A percentile compares a stretch with the other conserved stretches of the same genome.
Conservation (phyloP, 2,888 invertebrate genomes). For the Yponomeuta cagnagella region DNA sequence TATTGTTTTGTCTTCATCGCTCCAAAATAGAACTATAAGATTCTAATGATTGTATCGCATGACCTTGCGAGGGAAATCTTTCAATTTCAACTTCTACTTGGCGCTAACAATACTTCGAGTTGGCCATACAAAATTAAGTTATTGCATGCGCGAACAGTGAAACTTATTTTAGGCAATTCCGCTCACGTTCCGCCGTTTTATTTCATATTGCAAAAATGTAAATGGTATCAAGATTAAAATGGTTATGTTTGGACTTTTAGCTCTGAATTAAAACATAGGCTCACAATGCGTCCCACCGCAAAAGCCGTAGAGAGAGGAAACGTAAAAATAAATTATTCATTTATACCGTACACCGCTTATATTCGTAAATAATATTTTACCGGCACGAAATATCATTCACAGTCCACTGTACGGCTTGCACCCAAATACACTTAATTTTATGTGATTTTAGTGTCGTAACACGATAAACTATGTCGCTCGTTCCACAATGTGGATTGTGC, state of each 20-base stretch:
- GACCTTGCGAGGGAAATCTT: conserved; percentile 3
- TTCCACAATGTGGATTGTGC: no score
- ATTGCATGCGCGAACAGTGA: background rate
- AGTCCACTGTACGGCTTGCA: background rate
- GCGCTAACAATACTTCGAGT: background rate
- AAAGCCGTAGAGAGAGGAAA: background rate
- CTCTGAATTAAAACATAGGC: background rate
- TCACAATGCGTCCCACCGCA: conserved; percentile 1
- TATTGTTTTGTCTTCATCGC: conserved; percentile 69
- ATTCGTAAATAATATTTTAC: conserved; percentile 2
- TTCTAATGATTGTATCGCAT: conserved; percentile 57
- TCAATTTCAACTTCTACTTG: background rate
- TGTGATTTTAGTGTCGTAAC: no score
- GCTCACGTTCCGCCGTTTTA: background rate
- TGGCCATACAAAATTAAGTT: background rate
- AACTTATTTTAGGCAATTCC: background rate
- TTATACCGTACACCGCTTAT: background rate
- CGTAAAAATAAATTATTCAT: conserved; percentile 3
- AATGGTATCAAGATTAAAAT: background rate
- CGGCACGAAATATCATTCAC: background rate
- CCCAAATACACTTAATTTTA: background rate
- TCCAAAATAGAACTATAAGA: conserved; percentile 54
- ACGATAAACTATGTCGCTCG: no score
- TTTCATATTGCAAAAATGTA: conserved; percentile 1
- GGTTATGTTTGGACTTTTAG: background rate